These are phyloP conservation scores for Spilosoma lubricipeda DNA, from an alignment of 2,888 invertebrate species.

Conservation along the genomic window DNA sequence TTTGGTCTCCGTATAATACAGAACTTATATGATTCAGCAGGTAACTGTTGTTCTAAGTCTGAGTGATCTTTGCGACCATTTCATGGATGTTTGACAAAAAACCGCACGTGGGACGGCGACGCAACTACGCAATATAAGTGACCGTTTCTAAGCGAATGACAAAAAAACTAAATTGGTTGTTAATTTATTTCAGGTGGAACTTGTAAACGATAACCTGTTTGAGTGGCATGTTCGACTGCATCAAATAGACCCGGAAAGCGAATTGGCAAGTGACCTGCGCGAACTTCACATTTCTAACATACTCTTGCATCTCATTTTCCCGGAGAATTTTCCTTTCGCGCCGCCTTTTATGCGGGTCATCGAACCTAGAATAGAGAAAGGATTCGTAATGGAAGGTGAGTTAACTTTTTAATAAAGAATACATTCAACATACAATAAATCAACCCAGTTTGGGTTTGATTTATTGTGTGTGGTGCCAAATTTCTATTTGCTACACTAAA, in stretches of 20 bases:
- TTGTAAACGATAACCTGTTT: conserved; percentile 94
- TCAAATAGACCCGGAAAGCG: conserved; percentile 94
- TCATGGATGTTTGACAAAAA: too few species aligned
- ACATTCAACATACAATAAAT: not conserved
- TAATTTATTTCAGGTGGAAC: conserved; percentile 86
- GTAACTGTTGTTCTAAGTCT: too few species aligned
- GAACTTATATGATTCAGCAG: too few species aligned
- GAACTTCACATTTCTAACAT: conserved; percentile 91
- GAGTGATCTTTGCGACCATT: too few species aligned
- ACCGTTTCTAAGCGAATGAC: too few species aligned
- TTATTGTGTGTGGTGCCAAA: too few species aligned
- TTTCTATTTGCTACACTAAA: too few species aligned
- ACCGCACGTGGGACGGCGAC: too few species aligned
- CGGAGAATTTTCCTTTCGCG: conserved; percentile 95
- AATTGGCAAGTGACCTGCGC: conserved; percentile 92
- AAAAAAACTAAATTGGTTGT: not conserved
- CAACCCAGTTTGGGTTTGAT: too few species aligned
- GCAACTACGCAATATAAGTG: too few species aligned
- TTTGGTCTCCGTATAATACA: too few species aligned
- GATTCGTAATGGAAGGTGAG: conserved; percentile 94
- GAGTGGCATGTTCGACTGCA: conserved; percentile 95
- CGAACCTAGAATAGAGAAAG: conserved; percentile 92
- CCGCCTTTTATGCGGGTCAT: conserved; percentile 95
- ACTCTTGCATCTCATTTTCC: conserved; percentile 92
- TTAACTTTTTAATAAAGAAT: not conserved